Percentiles rank a stretch among this genome's conserved stretches.
phyloP scores from a whole-genome alignment of 2,888 invertebrate species.

The Desoria tigrina region DNA sequence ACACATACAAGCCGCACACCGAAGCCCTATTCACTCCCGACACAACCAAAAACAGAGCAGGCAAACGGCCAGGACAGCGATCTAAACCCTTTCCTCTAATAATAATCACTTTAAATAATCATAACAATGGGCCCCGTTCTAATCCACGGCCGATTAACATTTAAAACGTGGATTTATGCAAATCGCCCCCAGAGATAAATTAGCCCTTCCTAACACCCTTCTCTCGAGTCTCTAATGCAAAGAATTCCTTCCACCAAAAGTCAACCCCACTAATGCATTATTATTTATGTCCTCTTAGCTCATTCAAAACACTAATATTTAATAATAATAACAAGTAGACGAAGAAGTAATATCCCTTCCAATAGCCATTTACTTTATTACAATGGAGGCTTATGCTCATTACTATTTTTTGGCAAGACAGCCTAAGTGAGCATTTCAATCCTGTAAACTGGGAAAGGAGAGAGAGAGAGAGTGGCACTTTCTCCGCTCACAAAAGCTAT shows the following conservation, averaged over 20 bases:
- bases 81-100: conserved; percentile 3
- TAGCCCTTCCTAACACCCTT: conserved; percentile 32
- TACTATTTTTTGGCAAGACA: conserved; percentile 1
- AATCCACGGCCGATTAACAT: conserved; percentile 27
- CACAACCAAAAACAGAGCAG: too few species aligned
- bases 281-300: too few species aligned
- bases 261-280: neutral
- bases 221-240: neutral
- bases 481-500: neutral
- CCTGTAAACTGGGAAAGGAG: neutral
- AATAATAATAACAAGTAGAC: too few species aligned
- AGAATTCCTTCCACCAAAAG: neutral
- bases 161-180: conserved; percentile 43
- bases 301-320: too few species aligned
- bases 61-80: too few species aligned
- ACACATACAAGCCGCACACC: conserved; percentile 41
- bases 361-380: conserved; percentile 1
- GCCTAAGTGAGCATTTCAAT: neutral
- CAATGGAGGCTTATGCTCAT: neutral
- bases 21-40: neutral
- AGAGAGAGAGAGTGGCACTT: conserved; percentile 12
- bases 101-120: conserved; percentile 26
- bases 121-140: conserved; percentile 14
- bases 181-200: conserved; percentile 40
- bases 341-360: too few species aligned